phyloP scores from a whole-genome alignment of 2,113 vertebrate genomes.

The Eleginops maclovinus region DNA sequence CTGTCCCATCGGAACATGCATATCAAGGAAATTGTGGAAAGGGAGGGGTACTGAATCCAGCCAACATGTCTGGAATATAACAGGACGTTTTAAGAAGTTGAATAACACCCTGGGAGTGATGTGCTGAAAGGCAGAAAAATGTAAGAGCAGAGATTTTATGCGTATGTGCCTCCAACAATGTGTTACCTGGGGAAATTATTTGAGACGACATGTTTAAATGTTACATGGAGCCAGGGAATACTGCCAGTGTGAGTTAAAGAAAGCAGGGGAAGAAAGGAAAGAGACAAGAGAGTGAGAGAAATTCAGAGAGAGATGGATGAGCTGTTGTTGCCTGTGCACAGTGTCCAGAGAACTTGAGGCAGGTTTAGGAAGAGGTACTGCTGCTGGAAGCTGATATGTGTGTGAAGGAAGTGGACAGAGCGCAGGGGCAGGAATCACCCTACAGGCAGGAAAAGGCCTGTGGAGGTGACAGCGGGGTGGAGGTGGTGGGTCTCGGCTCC shows the following conservation, averaged over 20 bases:
- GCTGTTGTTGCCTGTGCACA: constrained; percentile 63
- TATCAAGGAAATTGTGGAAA: constrained; percentile 72
- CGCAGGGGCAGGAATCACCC: constrained; percentile 77
- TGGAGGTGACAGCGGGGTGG: constrained; percentile 72
- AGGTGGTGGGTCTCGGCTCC: constrained; percentile 68
- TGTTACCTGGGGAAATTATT: constrained; percentile 27
- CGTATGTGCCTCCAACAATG: constrained; percentile 1
- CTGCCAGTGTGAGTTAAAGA: constrained; percentile 26
- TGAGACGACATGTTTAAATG: constrained; percentile 16
- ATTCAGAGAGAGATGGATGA: constrained; percentile 54
- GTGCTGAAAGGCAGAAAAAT: constrained; percentile 46
- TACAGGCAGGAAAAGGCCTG: constrained; percentile 79
- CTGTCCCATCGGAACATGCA: constrained; percentile 39
- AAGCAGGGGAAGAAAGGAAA: not conserved
- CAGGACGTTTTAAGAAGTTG: constrained; percentile 57
- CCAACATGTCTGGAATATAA: constrained; percentile 62
- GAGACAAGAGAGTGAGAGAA: not conserved
- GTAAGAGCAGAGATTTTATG: constrained; percentile 37
- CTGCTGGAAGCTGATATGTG: constrained; percentile 82
- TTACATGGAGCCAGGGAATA: not conserved
- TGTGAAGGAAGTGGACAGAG: constrained; percentile 78
- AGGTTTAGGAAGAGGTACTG: constrained; percentile 76
- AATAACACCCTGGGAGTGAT: constrained; percentile 57
- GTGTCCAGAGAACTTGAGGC: constrained; percentile 71
- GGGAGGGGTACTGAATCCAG: constrained; percentile 59